phyloP scores from a whole-genome alignment of 1,140 invertebrate genomes.

The Lethrus apterus region DNA sequence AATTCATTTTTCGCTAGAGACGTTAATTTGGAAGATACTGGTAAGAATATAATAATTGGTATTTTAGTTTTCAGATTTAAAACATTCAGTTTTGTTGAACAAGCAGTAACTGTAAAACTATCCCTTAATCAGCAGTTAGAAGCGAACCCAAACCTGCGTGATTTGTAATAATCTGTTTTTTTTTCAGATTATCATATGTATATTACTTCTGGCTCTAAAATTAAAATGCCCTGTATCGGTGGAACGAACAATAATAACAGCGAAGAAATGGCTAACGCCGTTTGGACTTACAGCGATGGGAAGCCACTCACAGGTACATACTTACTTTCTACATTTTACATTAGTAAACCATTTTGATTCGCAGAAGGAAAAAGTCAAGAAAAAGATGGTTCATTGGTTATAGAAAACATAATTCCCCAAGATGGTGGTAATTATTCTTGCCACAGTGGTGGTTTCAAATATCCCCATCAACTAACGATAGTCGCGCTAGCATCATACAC shows the following conservation, averaged over 20 bases:
- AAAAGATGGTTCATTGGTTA: slow-evolving; percentile 21
- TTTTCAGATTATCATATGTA: slow-evolving; percentile 22
- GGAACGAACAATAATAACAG: slow-evolving; percentile 11
- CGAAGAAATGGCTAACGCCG: slow-evolving; percentile 9
- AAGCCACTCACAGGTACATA: slow-evolving; percentile 13
- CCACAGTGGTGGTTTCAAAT: slow-evolving; percentile 17
- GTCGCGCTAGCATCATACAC: slow-evolving; percentile 28
- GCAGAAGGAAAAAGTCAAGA: slow-evolving; percentile 20
- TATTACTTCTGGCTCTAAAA: slow-evolving; percentile 10
- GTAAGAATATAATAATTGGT: too few species aligned
- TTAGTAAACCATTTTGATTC: slow-evolving; percentile 2
- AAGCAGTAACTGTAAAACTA: too few species aligned
- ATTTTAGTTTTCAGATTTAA: neutral
- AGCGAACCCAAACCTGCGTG: neutral
- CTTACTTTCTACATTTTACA: neutral
- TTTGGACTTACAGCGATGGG: slow-evolving; percentile 15
- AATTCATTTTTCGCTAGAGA: slow-evolving; percentile 3
- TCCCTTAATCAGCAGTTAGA: too few species aligned
- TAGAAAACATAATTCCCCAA: slow-evolving; percentile 26
- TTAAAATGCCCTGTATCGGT: slow-evolving; percentile 19
- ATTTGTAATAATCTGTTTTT: slow-evolving; percentile 10
- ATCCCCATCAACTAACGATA: slow-evolving; percentile 25
- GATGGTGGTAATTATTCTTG: slow-evolving; percentile 34
- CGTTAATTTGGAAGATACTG: slow-evolving; percentile 10
- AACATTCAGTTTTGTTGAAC: too few species aligned